phyloP scores from a whole-genome alignment of 2,113 vertebrate genomes.

The Nannobrachium achirus region DNA sequence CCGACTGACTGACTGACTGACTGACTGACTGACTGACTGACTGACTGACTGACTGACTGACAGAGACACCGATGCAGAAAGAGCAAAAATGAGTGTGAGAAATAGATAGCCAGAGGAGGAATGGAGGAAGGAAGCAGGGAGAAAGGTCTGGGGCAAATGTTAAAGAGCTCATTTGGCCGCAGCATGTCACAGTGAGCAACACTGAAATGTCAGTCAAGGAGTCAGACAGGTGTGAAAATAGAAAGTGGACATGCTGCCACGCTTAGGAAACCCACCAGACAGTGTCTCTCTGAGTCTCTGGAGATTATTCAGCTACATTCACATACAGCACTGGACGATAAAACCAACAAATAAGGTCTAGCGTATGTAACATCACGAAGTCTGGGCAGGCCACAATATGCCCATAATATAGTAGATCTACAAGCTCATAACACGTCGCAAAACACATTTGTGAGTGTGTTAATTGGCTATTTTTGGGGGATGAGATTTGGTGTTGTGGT shows the following conservation, averaged over 20 bases:
- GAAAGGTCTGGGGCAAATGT: background rate
- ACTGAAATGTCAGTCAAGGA: slow-evolving; percentile 2
- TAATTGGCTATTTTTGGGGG: too few relatives aligned
- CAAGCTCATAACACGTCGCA: too few relatives aligned
- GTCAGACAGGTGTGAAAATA: background rate
- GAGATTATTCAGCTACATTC: background rate
- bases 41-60: background rate
- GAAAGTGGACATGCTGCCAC: background rate
- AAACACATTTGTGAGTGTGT: too few relatives aligned
- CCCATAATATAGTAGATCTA: too few relatives aligned
- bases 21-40: too few relatives aligned
- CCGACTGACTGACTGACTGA: too few relatives aligned
- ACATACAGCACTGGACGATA: background rate
- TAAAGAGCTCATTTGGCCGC: background rate
- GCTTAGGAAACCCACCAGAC: background rate
- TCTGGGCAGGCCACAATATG: too few relatives aligned
- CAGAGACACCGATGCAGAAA: background rate
- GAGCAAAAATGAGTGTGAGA: background rate
- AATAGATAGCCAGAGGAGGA: background rate
- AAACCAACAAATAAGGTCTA: too few relatives aligned
- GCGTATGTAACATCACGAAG: too few relatives aligned
- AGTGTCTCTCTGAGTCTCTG: background rate
- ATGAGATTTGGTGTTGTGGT: too few relatives aligned
- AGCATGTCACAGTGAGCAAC: slow-evolving; percentile 1
- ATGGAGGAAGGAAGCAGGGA: background rate